Evolutionary conservation across 2,888 invertebrate genomes (phyloP), one percentile per base, ranked within the genome.

Genomic region (Hyppa rectilinea): DNA sequence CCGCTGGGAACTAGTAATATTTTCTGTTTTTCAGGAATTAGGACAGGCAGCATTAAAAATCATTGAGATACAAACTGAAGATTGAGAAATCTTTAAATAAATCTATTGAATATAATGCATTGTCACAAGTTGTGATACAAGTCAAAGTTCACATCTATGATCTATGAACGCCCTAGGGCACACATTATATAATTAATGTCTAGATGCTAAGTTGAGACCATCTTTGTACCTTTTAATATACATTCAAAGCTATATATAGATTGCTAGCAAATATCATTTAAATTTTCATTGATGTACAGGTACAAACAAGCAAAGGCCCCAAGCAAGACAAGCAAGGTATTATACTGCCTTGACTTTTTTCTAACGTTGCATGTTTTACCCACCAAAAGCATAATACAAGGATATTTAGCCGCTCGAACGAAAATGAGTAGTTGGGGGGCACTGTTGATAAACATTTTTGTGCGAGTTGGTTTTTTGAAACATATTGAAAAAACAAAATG

Each of bases 151-250:
- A 64, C 14, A 53, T 17, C 34, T 50, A 45, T 29, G 36, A 63
- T 73, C 49, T 63, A 63, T 36, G 26, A 47, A 52, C 31, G 67
- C 63, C 63, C 55, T 14, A 56, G 50, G 75, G 62, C 59, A 47
- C n/a, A 59, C 62, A 62, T 77, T 78, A 71, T 31, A 20, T 56
- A 60, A 78, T 71, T 76, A 71, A 63, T 47, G 12, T 68, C 55
- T 61, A 59, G 61, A 59, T 55, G 71, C 49, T 49, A 50, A 61
- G 45, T 59, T 34, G 53, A 34, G 49, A 59, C 53, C 53, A 38
- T 59, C 53, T 71, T 70, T 75, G 23, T 61, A n/a, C 34, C 26
- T 63, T 17, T 23, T 38, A 38, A 73, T 61, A 43, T 66, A 23
- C 49, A 38, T 60, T 43, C 36, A 9, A 71, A 71, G 43, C 17